Evolutionary conservation across 35 echinoderm and acorn worm genomes (phyloP), one percentile per base, ranked within the genome.

Genomic region (Nesometra sesokonis): DNA sequence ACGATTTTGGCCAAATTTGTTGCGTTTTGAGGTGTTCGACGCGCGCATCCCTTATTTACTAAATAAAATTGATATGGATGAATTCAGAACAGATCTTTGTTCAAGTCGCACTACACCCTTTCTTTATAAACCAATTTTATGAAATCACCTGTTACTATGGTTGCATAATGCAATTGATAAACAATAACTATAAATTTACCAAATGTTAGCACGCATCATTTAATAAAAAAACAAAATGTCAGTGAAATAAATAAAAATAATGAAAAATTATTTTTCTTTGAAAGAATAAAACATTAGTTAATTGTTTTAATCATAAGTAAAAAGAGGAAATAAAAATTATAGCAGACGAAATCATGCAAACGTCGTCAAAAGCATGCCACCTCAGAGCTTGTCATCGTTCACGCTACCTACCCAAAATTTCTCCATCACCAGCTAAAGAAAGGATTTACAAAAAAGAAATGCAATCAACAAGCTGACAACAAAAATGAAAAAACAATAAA

Each of bases 361-460:
- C 52, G 23, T 67, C 23, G 7, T 67, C 52, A 67, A 67, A 67
- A 67, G 21, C 52, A 67, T 67, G 52, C 52, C 52, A 67, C 52
- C 52, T 67, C 52, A 67, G 38, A 43, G 52, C 52, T 67, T 67
- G 52, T 67, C 52, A 67, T 67, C 52, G 21, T 27, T 27, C 52
- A 85, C 17, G 76, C 85, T 94, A 94, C 93, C 86, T 94, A 94
- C 93, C 93, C 93, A 94, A 33, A 94, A 83, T 85, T 94, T 94
- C 80, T 94, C 93, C 93, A 94, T 86, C 78, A 86, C 86, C 57
- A 94, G 93, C 93, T 94, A 94, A 78, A 86, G 67, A 47, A 35
- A 84, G 83, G 23, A 89, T 76, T 84, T 47, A 84, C 33, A 80
- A 82, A 35, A 89, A 36, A 36, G 79, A 81, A 81, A 36, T 81